Evolutionary conservation across 2,113 vertebrate species (phyloP), one percentile per base, ranked within the genome.

Genomic region (Chrysochloris asiatica): DNA sequence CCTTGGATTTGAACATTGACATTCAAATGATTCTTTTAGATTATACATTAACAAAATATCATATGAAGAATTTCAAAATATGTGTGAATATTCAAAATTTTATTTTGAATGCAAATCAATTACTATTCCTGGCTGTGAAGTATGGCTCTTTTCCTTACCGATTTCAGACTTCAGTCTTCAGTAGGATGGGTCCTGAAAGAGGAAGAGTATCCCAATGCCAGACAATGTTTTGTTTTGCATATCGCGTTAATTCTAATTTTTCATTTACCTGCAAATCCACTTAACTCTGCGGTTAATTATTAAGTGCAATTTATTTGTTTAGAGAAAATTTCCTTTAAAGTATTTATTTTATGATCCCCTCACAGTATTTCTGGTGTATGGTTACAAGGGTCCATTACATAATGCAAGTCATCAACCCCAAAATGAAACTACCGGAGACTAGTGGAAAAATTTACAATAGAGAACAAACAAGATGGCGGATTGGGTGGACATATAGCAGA

Each of bases 11-110:
- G 19, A 50, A 16, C 81, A 85, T 50, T 56, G 73, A 22, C n/a
- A n/a, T n/a, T 56, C 54, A 4, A 2, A 52, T 6, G 7, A 3
- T 76, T 47, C 11, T 8, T 88, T 54, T 80, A 80, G 78, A 85
- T 69, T 6, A 83, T 86, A 50, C 76, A 48, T 41, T 36, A 80
- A 73, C 0, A 3, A 48, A 41, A 0, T 47, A 36, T 54, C 33
- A 6, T 30, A 50, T 10, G 8, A 47, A 45, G 19, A 33, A 33
- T 52, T 84, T 61, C 28, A 4, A 93, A 88, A 76, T 72, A 12
- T 86, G 89, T 83, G 11, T 78, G 89, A 54, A 52, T 16, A 52
- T 61, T 71, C 80, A 45, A 89, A 83, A 72, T 30, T n/a, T 50
- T 71, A 80, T 67, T 30, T 71, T 19, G 2, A 13, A 26, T 24